These are phyloP conservation scores for Hyperoplus immaculatus DNA, from an alignment of 2,797 vertebrate species.

Conservation along the genomic window DNA sequence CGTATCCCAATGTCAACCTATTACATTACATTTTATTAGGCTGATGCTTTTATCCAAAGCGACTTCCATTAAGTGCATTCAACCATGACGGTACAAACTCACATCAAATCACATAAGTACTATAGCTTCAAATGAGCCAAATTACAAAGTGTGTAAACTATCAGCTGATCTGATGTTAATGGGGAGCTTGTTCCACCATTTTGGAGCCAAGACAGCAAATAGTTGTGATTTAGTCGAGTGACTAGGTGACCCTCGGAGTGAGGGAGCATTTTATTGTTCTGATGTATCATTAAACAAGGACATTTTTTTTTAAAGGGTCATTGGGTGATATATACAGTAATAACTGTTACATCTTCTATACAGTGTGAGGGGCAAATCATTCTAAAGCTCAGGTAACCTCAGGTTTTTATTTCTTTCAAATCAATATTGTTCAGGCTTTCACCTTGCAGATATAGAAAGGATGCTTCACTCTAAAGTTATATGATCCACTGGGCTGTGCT, in stretches of 20 bases:
- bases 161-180: no score
- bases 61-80: no score
- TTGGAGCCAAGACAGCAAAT: no score
- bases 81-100: no score
- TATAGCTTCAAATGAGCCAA: no score
- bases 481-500: constrained; percentile 54
- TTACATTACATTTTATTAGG: neutral
- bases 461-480: constrained; percentile 60
- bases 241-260: no score
- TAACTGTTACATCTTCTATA: neutral
- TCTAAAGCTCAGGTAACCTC: constrained; percentile 7
- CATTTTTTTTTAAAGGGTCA: neutral
- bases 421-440: constrained; percentile 57
- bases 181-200: no score
- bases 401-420: constrained; percentile 29
- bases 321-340: neutral
- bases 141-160: no score
- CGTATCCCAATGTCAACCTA: neutral
- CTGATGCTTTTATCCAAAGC: no score
- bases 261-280: no score
- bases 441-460: constrained; percentile 64
- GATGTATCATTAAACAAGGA: neutral
- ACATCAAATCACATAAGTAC: no score
- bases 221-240: no score
- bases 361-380: neutral